These are phyloP conservation scores for Rhagoletis pomonella DNA, from an alignment of 1,140 invertebrate genomes.

Conservation along the genomic window DNA sequence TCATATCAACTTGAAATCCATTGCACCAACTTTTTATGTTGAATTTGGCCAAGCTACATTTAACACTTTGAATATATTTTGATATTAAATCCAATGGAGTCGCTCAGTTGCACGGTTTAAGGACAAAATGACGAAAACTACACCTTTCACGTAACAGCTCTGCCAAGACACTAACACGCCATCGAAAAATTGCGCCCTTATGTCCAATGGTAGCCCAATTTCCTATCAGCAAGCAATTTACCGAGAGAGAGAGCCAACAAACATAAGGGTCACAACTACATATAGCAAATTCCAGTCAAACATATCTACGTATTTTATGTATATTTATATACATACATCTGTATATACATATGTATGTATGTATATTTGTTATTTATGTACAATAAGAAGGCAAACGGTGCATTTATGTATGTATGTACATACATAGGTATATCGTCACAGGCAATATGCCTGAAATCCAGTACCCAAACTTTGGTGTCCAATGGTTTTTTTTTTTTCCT, in stretches of 20 bases:
- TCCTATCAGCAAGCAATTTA: slow-evolving; percentile 31
- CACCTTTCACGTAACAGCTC: slow-evolving; percentile 40
- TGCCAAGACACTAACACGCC: slow-evolving; percentile 35
- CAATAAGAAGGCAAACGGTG: too few relatives aligned
- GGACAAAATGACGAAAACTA: slow-evolving; percentile 46
- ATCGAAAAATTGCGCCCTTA: slow-evolving; percentile 25
- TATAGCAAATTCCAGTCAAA: neutral
- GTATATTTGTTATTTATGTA: neutral
- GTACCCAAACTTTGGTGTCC: too few relatives aligned
- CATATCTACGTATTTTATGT: neutral
- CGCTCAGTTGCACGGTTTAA: slow-evolving; percentile 47
- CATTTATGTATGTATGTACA: too few relatives aligned
- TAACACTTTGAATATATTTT: neutral
- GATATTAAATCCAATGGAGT: slow-evolving; percentile 12
- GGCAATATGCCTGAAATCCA: too few relatives aligned
- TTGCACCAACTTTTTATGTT: neutral
- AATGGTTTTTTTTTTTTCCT: too few relatives aligned
- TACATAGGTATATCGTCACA: too few relatives aligned
- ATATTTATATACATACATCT: neutral
- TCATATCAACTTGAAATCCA: neutral
- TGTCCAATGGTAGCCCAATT: slow-evolving; percentile 5
- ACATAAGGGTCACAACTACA: neutral
- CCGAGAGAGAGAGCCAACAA: neutral
- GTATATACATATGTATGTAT: neutral
- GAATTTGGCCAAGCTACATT: neutral